Evolutionary conservation across 1,140 invertebrate genomes (phyloP).

Genomic region (Caenorhabditis latens): DNA sequence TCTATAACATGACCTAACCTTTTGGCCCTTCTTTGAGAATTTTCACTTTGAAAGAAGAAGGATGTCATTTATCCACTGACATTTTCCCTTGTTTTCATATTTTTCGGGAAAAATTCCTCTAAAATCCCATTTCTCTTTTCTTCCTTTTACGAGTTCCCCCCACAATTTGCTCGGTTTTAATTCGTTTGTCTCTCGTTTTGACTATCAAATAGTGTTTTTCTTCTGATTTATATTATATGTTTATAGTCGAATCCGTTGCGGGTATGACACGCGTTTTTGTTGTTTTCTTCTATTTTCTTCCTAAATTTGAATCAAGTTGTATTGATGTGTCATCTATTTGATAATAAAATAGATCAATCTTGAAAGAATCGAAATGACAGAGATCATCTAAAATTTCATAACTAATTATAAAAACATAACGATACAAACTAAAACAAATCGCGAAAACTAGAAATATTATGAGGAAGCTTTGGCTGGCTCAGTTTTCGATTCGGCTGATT

Average conservation of each 20-base stretch:
- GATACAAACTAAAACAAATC: not conserved
- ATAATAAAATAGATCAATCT: constrained; percentile 5
- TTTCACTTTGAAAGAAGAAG: constrained; percentile 12
- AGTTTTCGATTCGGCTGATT: not conserved
- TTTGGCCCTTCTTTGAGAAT: not conserved
- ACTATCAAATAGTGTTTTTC: not conserved
- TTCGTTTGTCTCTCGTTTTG: not conserved
- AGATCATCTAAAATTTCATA: not conserved
- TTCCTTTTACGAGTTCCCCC: not conserved
- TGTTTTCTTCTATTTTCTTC: not conserved
- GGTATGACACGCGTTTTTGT: constrained; percentile 1
- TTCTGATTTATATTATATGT: not conserved
- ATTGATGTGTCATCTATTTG: not conserved
- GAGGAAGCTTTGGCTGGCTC: not conserved
- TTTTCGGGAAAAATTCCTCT: not conserved
- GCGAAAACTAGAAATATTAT: not conserved
- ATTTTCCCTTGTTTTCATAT: not conserved
- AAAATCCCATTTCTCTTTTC: not conserved
- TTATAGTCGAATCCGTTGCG: constrained; percentile 8
- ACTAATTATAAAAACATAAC: not conserved
- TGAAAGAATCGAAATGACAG: not conserved
- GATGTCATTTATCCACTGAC: not conserved
- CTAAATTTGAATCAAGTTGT: not conserved
- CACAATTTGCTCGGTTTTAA: not conserved
- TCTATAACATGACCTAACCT: not conserved